Evolutionary conservation across 2,113 vertebrate species (phyloP), one percentile per base, ranked within the genome.

Genomic region (Silurus glanis): DNA sequence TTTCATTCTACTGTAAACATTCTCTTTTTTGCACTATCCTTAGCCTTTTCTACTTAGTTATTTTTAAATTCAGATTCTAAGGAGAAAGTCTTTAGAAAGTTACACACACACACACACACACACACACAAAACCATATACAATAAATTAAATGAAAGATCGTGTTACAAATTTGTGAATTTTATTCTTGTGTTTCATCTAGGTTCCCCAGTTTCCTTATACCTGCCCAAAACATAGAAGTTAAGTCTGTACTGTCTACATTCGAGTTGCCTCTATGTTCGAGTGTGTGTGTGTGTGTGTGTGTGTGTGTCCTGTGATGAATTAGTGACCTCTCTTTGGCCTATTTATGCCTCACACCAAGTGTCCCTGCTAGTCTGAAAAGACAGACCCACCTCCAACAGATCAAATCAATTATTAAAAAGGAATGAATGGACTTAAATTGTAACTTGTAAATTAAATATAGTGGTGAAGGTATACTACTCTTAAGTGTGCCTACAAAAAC

Each of bases 281-380:
- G 58, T 4, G 3, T 9, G 8, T 17, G 12, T 0, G 0, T 25
- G 0, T 51, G 12, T 0, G 0, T 25, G 0, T 51, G 25, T 19
- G 8, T 37, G 37, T 37, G n/a, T 23, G 21, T 6, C 21, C 47
- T 51, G 45, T 49, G 3, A 72, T 9, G 17, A 8, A 69, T 2
- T 69, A 1, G 13, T 69, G 66, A 37, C 66, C 66, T 25, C 16
- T 69, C 4, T 25, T 37, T 9, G n/a, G 3, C 25, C 1, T 37
- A 28, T 45, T 7, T 1, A 21, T 23, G 3, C 37, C 3, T 49
- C 9, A 47, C 8, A 72, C 17, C 5, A 1, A 13, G 9, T n/a
- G 9, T 74, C 49, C 37, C 45, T 0, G 1, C 21, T 51, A 49
- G 47, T 1, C 17, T 74, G 3, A 0, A 74, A 10, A 74, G 7